These are phyloP conservation scores for Rhodinocichla rosea DNA, from an alignment of 2,113 vertebrate species.

Conservation along the genomic window DNA sequence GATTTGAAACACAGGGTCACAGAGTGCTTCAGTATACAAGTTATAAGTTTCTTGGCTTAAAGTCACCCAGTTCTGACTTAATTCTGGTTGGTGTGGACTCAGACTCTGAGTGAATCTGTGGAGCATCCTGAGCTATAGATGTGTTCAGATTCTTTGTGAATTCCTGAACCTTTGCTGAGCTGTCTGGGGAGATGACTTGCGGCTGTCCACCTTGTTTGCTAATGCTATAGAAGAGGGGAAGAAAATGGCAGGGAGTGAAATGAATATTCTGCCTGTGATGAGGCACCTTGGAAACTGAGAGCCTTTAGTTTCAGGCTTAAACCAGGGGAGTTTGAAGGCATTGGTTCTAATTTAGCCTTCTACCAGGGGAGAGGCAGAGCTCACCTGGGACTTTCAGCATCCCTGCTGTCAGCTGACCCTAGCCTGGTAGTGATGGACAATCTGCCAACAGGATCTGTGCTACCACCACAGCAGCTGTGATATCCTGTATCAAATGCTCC, in stretches of 20 bases:
- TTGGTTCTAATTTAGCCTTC: neutral
- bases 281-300: neutral
- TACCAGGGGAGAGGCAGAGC: neutral
- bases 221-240: neutral
- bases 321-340: neutral
- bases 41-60: neutral
- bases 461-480: neutral
- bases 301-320: neutral
- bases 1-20: neutral
- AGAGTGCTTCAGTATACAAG: neutral
- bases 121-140: neutral
- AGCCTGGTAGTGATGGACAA: neutral
- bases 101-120: neutral
- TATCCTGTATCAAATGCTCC: neutral
- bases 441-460: neutral
- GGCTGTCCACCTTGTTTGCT: neutral
- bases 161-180: neutral
- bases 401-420: neutral
- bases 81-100: neutral
- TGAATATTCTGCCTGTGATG: rapidly evolving
- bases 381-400: rapidly evolving
- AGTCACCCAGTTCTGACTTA: neutral
- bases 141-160: neutral
- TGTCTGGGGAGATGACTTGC: neutral
- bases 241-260: neutral